Evolutionary conservation across 2,888 invertebrate species (phyloP).

Genomic region (Lochmaea crataegi): DNA sequence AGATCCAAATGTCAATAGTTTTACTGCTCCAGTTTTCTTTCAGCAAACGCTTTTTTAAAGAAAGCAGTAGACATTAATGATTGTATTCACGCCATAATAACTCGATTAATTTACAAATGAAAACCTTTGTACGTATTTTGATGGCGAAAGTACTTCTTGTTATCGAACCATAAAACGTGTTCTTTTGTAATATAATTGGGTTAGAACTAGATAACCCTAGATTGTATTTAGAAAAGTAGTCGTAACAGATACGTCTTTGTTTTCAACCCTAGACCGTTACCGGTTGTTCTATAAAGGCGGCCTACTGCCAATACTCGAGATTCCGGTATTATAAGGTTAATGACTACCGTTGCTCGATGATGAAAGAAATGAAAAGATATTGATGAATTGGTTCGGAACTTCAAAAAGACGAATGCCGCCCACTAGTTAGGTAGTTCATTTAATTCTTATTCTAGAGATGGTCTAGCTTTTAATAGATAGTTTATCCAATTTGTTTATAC

Average conservation of each 20-base stretch:
- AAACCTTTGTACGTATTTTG: not conserved
- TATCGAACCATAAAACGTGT: not conserved
- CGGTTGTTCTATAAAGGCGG: conserved; percentile 15
- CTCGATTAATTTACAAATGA: not conserved
- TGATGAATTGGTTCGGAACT: conserved; percentile 10
- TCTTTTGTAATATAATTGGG: conserved; percentile 11
- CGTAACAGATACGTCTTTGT: conserved; percentile 17
- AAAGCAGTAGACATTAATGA: no score
- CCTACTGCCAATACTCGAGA: conserved; percentile 15
- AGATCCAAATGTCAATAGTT: no score
- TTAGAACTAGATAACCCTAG: conserved; percentile 6
- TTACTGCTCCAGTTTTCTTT: no score
- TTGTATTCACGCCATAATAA: no score
- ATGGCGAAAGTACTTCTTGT: conserved; percentile 1
- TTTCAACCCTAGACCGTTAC: conserved; percentile 23
- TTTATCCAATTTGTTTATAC: no score
- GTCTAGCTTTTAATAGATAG: no score
- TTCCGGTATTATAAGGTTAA: conserved; percentile 19
- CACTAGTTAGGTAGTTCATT: conserved; percentile 1
- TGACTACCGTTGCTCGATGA: conserved; percentile 18
- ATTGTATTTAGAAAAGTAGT: conserved; percentile 17
- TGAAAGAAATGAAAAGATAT: conserved; percentile 14
- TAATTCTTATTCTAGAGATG: no score
- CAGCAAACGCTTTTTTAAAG: no score
- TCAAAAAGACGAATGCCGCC: conserved; percentile 17